Evolutionary conservation across 2,888 invertebrate genomes (phyloP).

Genomic region (Myopa testacea): DNA sequence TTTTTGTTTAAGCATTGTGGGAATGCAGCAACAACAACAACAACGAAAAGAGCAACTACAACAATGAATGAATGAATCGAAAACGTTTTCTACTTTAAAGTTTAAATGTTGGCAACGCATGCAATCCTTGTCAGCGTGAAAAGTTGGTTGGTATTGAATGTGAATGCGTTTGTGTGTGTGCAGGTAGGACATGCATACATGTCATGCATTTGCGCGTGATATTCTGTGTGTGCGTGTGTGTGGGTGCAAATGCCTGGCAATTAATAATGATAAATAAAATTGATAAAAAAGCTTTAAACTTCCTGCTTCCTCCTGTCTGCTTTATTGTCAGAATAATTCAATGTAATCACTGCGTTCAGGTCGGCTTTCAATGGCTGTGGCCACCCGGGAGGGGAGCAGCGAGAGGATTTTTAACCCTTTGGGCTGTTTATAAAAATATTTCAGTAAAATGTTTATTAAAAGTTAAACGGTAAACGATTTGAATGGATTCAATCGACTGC

Average conservation of each 20-base stretch:
- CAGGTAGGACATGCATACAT: neutral
- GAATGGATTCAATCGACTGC: no score
- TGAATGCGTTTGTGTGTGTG: slow-evolving; percentile 3
- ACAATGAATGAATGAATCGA: neutral
- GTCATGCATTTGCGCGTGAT: neutral
- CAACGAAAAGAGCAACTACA: neutral
- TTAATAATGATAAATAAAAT: slow-evolving; percentile 32
- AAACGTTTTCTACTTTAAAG: slow-evolving; percentile 33
- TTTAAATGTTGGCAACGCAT: slow-evolving; percentile 14
- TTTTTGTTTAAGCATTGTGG: neutral
- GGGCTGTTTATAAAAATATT: no score
- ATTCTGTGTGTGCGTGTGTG: neutral
- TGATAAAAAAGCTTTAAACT: slow-evolving; percentile 19
- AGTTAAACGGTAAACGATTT: no score
- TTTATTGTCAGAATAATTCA: neutral
- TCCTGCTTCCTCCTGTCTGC: slow-evolving; percentile 4
- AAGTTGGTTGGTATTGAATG: neutral
- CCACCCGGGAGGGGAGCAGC: no score
- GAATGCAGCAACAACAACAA: slow-evolving; percentile 1
- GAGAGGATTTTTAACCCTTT: no score
- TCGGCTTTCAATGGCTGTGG: neutral
- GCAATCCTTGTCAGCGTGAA: slow-evolving; percentile 1
- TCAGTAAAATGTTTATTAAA: no score
- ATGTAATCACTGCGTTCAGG: neutral
- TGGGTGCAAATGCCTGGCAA: slow-evolving; percentile 20